Percentiles rank a stretch among this genome's conserved stretches.
Evolutionary conservation across 2,888 invertebrate genomes (phyloP).

Genomic region (Dasypogon diadema): DNA sequence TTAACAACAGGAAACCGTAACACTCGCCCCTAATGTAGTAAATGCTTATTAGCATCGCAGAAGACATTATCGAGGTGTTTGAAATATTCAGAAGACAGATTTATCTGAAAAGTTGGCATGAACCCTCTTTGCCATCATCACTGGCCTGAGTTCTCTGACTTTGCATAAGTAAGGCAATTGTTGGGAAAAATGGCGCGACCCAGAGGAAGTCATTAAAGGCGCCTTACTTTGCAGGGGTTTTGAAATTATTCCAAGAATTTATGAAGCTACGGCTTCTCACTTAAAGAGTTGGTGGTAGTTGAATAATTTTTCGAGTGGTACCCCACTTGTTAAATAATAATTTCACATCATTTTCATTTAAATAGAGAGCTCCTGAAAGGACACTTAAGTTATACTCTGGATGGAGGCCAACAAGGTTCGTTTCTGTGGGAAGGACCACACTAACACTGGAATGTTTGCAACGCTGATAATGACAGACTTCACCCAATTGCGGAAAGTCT

Average conservation of each 20-base stretch:
- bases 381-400: background rate
- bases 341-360: conserved; percentile 17
- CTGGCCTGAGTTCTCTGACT: background rate
- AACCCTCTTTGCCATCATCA: background rate
- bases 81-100: background rate
- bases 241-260: background rate
- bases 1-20: no score
- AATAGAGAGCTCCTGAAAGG: background rate
- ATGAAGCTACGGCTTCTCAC: background rate
- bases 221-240: background rate
- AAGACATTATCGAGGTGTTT: no score
- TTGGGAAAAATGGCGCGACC: background rate
- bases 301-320: conserved; percentile 8
- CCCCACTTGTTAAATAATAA: conserved; percentile 11
- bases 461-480: background rate
- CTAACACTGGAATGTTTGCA: background rate
- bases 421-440: background rate
- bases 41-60: no score
- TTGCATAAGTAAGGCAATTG: background rate
- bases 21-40: no score
- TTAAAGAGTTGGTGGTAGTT: background rate
- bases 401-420: background rate
- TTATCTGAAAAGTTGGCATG: background rate
- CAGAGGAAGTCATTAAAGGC: conserved; percentile 20
- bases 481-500: background rate